Conservation (phyloP, 2,888 invertebrate species). For the Endotricha flammealis region DNA sequence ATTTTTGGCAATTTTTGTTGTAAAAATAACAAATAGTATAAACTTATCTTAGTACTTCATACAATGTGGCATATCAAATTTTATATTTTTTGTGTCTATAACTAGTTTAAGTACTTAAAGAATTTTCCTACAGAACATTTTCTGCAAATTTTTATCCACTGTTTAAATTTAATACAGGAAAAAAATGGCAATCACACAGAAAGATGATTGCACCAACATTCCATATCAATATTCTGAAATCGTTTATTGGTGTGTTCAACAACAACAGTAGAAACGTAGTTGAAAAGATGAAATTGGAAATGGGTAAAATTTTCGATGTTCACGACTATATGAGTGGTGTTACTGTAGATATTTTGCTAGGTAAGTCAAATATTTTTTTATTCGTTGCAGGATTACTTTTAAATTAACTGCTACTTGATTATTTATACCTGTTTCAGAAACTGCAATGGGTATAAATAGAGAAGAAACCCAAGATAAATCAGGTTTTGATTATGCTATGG, state of each 20-base stretch:
- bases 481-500: slow-evolving; percentile 89
- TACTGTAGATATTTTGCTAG: slow-evolving; percentile 83
- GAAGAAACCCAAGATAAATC: slow-evolving; percentile 83
- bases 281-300: slow-evolving; percentile 76
- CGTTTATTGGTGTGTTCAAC: slow-evolving; percentile 85
- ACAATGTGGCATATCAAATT: too few species aligned
- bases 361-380: slow-evolving; percentile 51
- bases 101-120: too few species aligned
- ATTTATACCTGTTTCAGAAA: slow-evolving; percentile 80
- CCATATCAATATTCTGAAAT: slow-evolving; percentile 87
- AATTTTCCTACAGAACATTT: too few species aligned
- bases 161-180: slow-evolving; percentile 71
- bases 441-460: slow-evolving; percentile 90
- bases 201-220: slow-evolving; percentile 90
- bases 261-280: slow-evolving; percentile 82
- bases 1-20: too few species aligned
- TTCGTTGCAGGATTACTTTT: too few species aligned
- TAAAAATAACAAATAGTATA: too few species aligned
- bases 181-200: slow-evolving; percentile 86
- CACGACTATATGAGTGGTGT: slow-evolving; percentile 85
- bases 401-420: too few species aligned
- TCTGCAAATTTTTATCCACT: too few species aligned
- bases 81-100: too few species aligned
- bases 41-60: too few species aligned
- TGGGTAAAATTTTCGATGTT: slow-evolving; percentile 81